Evolutionary conservation across 1,140 invertebrate species (phyloP).

Genomic region (Drosophila lacteicornis): DNA sequence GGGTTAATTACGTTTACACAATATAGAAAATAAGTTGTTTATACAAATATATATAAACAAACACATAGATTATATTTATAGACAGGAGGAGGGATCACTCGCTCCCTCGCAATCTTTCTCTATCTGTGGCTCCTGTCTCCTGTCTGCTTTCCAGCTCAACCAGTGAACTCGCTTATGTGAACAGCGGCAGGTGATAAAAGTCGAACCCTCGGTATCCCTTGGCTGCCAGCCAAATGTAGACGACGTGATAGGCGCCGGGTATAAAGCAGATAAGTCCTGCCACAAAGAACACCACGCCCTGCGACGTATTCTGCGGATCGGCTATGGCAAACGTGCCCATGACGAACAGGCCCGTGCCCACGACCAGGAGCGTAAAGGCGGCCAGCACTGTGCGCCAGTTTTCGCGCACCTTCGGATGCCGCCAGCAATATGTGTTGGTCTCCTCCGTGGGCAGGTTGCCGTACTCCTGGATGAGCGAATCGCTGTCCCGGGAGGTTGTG

Average conservation of each 20-base stretch:
- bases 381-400: conserved; percentile 94
- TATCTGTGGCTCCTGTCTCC: conserved; percentile 9
- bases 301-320: conserved; percentile 89
- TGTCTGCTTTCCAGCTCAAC: conserved; percentile 22
- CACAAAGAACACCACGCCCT: conserved; percentile 92
- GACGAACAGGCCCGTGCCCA: conserved; percentile 90
- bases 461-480: conserved; percentile 92
- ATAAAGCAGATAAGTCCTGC: conserved; percentile 92
- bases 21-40: conserved; percentile 61
- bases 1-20: conserved; percentile 50
- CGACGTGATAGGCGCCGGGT: conserved; percentile 92
- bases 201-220: conserved; percentile 92
- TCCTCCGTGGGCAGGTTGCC: conserved; percentile 87
- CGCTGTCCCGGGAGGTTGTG: conserved; percentile 91
- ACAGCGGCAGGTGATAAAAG: conserved; percentile 92
- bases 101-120: conserved; percentile 3
- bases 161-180: conserved; percentile 87
- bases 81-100: conserved; percentile 12
- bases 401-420: conserved; percentile 92
- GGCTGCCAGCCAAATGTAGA: conserved; percentile 93
- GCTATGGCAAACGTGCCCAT: conserved; percentile 91
- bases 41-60: conserved; percentile 57
- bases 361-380: conserved; percentile 90
- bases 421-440: conserved; percentile 89
- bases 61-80: conserved; percentile 47